Evolutionary conservation across 2,113 vertebrate genomes (phyloP).

Genomic region (Arothron firmamentum): DNA sequence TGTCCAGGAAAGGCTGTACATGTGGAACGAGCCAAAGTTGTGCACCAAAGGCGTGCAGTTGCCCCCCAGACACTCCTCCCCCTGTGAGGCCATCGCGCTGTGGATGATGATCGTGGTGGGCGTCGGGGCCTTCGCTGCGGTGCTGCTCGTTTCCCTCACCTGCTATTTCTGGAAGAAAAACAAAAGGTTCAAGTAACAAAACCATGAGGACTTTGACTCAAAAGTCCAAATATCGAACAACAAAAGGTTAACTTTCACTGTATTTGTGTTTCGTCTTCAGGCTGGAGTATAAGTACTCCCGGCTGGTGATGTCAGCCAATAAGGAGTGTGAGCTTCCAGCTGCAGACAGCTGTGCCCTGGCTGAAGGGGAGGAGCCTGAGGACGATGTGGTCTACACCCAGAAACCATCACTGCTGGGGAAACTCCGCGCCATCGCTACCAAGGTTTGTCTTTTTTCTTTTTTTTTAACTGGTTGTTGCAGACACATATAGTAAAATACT

Average conservation of each 20-base stretch:
- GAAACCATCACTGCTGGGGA: conserved; percentile 86
- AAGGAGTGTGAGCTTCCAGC: conserved; percentile 93
- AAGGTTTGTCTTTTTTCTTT: conserved; percentile 72
- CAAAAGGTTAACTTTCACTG: conserved; percentile 81
- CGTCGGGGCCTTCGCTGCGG: conserved; percentile 83
- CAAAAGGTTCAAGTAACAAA: conserved; percentile 80
- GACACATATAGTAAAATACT: too few relatives aligned
- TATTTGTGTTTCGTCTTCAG: conserved; percentile 62
- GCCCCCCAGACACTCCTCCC: conserved; percentile 78
- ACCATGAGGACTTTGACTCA: neutral
- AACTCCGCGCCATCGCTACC: conserved; percentile 90
- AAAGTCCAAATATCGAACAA: conserved; percentile 74
- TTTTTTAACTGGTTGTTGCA: too few relatives aligned
- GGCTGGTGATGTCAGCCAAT: conserved; percentile 92
- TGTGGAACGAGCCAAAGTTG: conserved; percentile 92
- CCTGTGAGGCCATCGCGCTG: conserved; percentile 88
- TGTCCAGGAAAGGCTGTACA: conserved; percentile 84
- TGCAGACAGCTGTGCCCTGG: conserved; percentile 95
- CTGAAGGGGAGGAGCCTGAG: conserved; percentile 91
- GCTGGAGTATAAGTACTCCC: conserved; percentile 97
- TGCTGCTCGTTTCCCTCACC: conserved; percentile 88
- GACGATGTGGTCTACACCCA: conserved; percentile 90
- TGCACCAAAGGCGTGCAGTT: conserved; percentile 84
- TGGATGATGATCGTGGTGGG: conserved; percentile 92
- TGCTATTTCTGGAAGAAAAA: conserved; percentile 99